These are phyloP conservation scores for Cavia porcellus DNA, from an alignment of 2,113 vertebrate genomes.

Conservation along the genomic window DNA sequence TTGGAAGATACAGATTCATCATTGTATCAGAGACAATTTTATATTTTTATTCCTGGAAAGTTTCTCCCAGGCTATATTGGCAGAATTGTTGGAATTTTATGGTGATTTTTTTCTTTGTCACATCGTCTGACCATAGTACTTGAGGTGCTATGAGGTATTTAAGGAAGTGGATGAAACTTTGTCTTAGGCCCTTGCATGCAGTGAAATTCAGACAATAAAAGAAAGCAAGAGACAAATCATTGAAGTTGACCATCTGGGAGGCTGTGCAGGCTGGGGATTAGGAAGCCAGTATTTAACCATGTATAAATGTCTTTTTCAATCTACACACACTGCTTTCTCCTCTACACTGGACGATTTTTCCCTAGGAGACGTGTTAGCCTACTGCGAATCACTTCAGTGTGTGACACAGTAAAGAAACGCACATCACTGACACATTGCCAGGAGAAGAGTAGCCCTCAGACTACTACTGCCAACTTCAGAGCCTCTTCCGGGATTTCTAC, in stretches of 20 bases:
- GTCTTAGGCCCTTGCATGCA: neutral
- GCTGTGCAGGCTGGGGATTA: rapidly evolving
- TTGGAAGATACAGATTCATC: neutral
- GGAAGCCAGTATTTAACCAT: too few relatives aligned
- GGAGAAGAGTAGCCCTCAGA: neutral
- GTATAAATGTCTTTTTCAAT: neutral
- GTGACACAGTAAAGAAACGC: neutral
- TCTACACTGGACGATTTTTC: too few relatives aligned
- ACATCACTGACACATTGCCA: too few relatives aligned
- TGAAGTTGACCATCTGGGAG: neutral
- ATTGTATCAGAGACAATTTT: neutral
- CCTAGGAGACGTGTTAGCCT: neutral
- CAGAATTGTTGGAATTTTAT: neutral
- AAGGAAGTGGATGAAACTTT: neutral
- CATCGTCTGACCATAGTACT: neutral
- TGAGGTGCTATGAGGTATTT: neutral
- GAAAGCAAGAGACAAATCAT: rapidly evolving
- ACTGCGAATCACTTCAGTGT: too few relatives aligned
- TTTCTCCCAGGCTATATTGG: neutral
- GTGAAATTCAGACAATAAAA: neutral
- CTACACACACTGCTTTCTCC: neutral
- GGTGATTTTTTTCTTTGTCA: neutral
- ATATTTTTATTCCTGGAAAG: neutral
- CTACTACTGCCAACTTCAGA: too few relatives aligned
- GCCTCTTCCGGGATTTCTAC: neutral